Evolutionary conservation across 1,140 invertebrate species (phyloP), one percentile per base, ranked within the genome.

Genomic region (Micrasema minimum): DNA sequence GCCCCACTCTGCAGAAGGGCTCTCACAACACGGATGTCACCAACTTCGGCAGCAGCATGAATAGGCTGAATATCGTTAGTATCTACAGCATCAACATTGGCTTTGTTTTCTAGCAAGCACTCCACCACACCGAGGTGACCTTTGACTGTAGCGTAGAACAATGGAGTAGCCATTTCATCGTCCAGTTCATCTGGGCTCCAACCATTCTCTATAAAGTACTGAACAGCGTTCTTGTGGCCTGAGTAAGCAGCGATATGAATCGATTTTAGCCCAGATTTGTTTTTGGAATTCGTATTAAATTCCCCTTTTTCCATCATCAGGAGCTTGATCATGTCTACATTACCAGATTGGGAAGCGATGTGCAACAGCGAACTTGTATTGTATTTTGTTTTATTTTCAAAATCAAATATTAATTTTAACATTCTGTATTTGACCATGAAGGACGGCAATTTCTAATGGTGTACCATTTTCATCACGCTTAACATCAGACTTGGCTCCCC

Each of bases 401-500:
- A 12, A 1, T 59, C 7, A 18, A 59, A 38, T 10, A 59, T 16
- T 12, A 20, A 16, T 38, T n/a, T 20, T 11, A 1, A 20, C 16
- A 38, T 16, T 41, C 2, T 10, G 0, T 6, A 59, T 12, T 41
- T 41, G 55, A 12, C n/a, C 31, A 38, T 59, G 18, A 1, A 0
- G 14, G 20, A 59, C 16, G 14, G 55, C 55, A 9, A 59, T 5
- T 38, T 59, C 55, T 38, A 59, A 38, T 1, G 55, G 31, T 9
- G 55, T 59, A 14, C 37, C 14, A 20, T 37, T 18, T 18, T 20
- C 0, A 9, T 7, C 16, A 41, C 20, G 5, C 16, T 20, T 59
- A 14, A 59, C 38, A 41, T 38, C 16, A 53, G 9, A n/a, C 1
- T 59, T 59, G 6, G 55, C 31, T 16, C 10, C 55, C 1, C 1